Conservation (phyloP, 2,113 vertebrate genomes). For the Cochlearius cochlearius region DNA sequence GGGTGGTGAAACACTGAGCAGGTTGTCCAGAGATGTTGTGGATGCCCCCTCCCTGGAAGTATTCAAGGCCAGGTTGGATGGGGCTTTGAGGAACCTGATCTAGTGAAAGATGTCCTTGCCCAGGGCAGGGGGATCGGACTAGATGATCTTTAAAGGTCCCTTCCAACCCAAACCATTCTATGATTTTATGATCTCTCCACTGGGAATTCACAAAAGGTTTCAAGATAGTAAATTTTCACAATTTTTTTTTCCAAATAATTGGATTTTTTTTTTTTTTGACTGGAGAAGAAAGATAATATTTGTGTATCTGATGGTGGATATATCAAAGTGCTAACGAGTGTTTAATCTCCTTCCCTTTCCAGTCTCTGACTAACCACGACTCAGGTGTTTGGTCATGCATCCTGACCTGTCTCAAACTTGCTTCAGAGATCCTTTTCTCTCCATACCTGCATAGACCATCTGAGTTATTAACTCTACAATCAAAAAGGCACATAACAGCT, state of each 20-base stretch:
- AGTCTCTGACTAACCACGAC: not conserved
- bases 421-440: not conserved
- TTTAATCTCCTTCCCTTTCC: not conserved
- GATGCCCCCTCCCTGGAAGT: not conserved
- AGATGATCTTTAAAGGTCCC: not conserved
- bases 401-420: not conserved
- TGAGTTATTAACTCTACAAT: not conserved
- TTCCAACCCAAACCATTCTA: not conserved
- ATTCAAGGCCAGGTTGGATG: not conserved
- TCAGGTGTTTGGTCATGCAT: not conserved
- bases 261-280: not conserved
- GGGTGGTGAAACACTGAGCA: not conserved
- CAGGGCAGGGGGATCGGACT: not conserved
- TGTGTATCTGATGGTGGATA: not conserved
- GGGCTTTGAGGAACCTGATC: not conserved
- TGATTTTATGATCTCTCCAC: not conserved
- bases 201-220: not conserved
- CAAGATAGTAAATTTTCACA: not conserved
- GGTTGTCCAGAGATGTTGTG: not conserved
- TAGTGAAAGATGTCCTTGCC: not conserved
- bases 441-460: not conserved
- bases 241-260: not conserved
- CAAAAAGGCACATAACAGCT: not conserved
- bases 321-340: not conserved
- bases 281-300: not conserved